phyloP scores from a whole-genome alignment of 2,113 vertebrate genomes.

The Cyanoramphus novaezelandiae region DNA sequence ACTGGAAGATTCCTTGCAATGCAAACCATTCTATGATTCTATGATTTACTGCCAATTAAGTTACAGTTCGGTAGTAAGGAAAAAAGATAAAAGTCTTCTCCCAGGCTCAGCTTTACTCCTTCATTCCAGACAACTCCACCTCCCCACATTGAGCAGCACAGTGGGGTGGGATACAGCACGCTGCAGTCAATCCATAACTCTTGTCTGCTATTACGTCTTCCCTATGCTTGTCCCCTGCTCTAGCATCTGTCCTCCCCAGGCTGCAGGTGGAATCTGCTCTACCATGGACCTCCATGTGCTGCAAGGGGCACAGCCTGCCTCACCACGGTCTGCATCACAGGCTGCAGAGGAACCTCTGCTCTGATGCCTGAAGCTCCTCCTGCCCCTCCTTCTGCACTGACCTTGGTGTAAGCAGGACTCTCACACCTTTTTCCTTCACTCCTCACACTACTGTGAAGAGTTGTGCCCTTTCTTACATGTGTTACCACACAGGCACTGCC shows the following conservation, averaged over 20 bases:
- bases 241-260: rapidly evolving
- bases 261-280: neutral
- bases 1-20: neutral
- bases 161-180: rapidly evolving
- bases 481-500: too few relatives aligned
- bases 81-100: neutral
- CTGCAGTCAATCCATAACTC: neutral
- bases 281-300: rapidly evolving
- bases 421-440: neutral
- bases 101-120: neutral
- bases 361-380: neutral
- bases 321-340: neutral
- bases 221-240: neutral
- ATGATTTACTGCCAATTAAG: neutral
- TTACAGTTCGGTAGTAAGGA: neutral
- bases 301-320: neutral
- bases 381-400: neutral
- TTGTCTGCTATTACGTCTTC: neutral
- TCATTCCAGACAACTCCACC: neutral
- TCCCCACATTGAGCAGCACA: neutral
- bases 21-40: neutral
- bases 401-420: neutral
- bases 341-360: neutral
- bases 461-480: neutral
- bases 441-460: rapidly evolving